Evolutionary conservation across 2,888 invertebrate genomes (phyloP).

Genomic region (Monochamus alternatus): DNA sequence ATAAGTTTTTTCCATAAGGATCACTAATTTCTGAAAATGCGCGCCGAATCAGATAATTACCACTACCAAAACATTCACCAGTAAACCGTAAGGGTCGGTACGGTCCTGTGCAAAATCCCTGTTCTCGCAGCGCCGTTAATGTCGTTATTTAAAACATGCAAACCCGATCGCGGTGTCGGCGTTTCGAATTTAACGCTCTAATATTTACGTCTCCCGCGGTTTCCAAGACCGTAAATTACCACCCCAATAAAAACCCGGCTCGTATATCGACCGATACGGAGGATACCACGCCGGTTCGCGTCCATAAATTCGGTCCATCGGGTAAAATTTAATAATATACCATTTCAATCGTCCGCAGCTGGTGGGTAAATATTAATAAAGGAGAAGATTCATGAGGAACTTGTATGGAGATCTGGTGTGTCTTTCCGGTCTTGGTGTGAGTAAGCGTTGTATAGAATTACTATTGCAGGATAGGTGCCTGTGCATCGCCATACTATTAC

Average conservation of each 20-base stretch:
- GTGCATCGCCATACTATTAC: no score
- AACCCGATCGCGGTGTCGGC: conserved; percentile 44
- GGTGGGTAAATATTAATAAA: conserved; percentile 17
- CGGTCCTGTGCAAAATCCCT: conserved; percentile 11
- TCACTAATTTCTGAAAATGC: no score
- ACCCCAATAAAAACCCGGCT: conserved; percentile 41
- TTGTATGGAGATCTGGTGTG: background rate
- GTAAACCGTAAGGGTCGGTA: background rate
- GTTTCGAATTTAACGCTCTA: conserved; percentile 47
- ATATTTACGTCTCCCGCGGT: conserved; percentile 51
- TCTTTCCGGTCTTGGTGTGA: background rate
- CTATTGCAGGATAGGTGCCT: no score
- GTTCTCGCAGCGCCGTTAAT: conserved; percentile 15
- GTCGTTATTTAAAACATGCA: conserved; percentile 33
- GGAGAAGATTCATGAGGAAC: background rate
- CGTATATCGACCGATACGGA: conserved; percentile 18
- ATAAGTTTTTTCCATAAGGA: no score
- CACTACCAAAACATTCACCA: no score
- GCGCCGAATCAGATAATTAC: no score
- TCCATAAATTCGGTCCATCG: conserved; percentile 26
- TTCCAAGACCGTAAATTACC: conserved; percentile 45
- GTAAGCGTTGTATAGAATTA: no score
- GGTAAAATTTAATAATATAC: conserved; percentile 15
- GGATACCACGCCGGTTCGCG: conserved; percentile 20
- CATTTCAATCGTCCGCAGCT: background rate